Conservation (phyloP, 2,888 invertebrate species). For the Fragum fragum region DNA sequence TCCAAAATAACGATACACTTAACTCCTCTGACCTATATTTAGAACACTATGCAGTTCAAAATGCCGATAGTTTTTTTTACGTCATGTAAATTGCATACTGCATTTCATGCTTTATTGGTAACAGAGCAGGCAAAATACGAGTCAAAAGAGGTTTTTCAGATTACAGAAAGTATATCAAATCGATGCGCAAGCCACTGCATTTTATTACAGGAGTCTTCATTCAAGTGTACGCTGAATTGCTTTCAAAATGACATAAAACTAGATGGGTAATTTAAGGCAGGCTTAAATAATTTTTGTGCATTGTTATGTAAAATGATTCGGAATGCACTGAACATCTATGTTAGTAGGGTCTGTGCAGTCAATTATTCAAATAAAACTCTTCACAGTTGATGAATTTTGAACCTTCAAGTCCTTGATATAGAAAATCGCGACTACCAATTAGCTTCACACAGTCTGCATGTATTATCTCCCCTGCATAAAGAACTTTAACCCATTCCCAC, state of each 20-base stretch:
- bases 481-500: too few relatives aligned
- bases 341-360: not conserved
- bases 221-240: slow-evolving; percentile 3
- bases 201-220: slow-evolving; percentile 20
- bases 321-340: slow-evolving; percentile 17
- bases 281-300: slow-evolving; percentile 4
- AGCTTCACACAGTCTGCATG: not conserved
- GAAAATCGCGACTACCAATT: not conserved
- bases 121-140: not conserved
- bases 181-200: slow-evolving; percentile 24
- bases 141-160: not conserved
- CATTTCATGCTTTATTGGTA: slow-evolving; percentile 19
- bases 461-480: slow-evolving; percentile 5
- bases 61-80: slow-evolving; percentile 33
- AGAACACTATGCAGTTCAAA: slow-evolving; percentile 32
- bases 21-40: slow-evolving; percentile 24
- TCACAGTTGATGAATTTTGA: not conserved
- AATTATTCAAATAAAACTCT: slow-evolving; percentile 19
- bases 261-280: slow-evolving; percentile 19
- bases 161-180: slow-evolving; percentile 2
- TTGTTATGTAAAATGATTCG: slow-evolving; percentile 22
- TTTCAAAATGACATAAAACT: slow-evolving; percentile 30
- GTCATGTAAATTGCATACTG: slow-evolving; percentile 27
- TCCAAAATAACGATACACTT: not conserved
- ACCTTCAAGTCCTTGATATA: not conserved